Evolutionary conservation across 2,888 invertebrate genomes (phyloP), one percentile per base, ranked within the genome.

Genomic region (Schrankia costaestrigalis): DNA sequence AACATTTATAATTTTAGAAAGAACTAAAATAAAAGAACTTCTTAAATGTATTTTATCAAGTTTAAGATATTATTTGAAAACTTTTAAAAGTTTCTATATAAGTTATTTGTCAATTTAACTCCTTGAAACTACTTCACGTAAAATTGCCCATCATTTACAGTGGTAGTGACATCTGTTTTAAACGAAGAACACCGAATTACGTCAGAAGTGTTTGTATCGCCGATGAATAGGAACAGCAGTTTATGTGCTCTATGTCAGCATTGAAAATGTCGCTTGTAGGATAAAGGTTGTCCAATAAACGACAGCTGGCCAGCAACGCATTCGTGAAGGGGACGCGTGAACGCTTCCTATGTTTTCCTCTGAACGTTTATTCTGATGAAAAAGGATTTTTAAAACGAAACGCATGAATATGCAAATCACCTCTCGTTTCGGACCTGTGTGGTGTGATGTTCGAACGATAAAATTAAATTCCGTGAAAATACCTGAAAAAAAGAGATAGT

Each of bases 401-500:
- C 43, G 45, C 50, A 63, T 67, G 63, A 69, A 68, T 70, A 68
- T 68, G 68, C 56, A 68, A 67, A 68, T 61, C 11, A 45, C 12
- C 31, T 36, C 41, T 48, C 51, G 61, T 55, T 51, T 47, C 47
- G 40, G 31, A 35, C 36, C 35, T 34, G 53, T 11, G 40, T 36
- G 41, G 51, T 45, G 56, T 53, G 58, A 56, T 57, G 52, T 52
- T 47, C 50, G 48, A 55, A 56, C 54, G 55, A 53, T 63, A 53
- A 64, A 54, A 62, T 59, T 45, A 56, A 63, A 63, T 56, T 57
- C 49, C 33, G 45, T 43, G 49, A 53, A 60, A 62, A 62, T 61
- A 53, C 37, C 54, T 50, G 47, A 32, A 44, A 65, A n/a, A 56
- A 52, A 35, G 31, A 43, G 37, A 51, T 46, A 44, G 42, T 12